Evolutionary conservation across 2,113 vertebrate genomes (phyloP).

Genomic region (Atlantisia rogersi): DNA sequence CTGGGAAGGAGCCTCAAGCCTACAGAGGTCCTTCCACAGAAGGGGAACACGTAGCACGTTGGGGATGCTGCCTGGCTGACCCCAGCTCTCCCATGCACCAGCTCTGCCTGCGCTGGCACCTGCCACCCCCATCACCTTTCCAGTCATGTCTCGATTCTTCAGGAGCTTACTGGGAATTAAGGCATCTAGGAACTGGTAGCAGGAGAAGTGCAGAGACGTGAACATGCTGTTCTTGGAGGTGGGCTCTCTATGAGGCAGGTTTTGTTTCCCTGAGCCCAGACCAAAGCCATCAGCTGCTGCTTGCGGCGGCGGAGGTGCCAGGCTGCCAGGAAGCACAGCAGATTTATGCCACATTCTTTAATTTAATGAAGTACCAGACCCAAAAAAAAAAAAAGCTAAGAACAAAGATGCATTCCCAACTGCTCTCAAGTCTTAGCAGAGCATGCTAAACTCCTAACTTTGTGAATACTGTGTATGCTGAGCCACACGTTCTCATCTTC

Average conservation of each 20-base stretch:
- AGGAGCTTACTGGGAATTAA: background rate
- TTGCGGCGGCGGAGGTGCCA: background rate
- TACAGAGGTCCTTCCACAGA: rapidly evolving
- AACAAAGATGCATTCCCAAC: background rate
- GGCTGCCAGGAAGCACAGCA: background rate
- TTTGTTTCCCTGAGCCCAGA: background rate
- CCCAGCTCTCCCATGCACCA: background rate
- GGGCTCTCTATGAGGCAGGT: rapidly evolving
- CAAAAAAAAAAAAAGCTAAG: background rate
- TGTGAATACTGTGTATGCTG: background rate
- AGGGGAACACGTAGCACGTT: rapidly evolving
- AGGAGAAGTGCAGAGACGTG: rapidly evolving
- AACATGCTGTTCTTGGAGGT: rapidly evolving
- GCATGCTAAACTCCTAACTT: background rate
- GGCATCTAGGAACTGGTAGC: rapidly evolving
- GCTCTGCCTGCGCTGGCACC: rapidly evolving
- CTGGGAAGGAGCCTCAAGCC: background rate
- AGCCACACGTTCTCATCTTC: background rate
- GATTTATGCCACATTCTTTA: background rate
- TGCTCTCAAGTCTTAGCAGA: background rate
- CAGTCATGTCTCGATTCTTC: background rate
- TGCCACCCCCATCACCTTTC: rapidly evolving
- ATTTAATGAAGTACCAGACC: background rate
- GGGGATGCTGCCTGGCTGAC: background rate
- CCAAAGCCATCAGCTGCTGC: background rate